Percentiles rank a stretch among this genome's conserved stretches.
Evolutionary conservation across 2,797 vertebrate species (phyloP).

Genomic region (Lepilemur septentrionalis): DNA sequence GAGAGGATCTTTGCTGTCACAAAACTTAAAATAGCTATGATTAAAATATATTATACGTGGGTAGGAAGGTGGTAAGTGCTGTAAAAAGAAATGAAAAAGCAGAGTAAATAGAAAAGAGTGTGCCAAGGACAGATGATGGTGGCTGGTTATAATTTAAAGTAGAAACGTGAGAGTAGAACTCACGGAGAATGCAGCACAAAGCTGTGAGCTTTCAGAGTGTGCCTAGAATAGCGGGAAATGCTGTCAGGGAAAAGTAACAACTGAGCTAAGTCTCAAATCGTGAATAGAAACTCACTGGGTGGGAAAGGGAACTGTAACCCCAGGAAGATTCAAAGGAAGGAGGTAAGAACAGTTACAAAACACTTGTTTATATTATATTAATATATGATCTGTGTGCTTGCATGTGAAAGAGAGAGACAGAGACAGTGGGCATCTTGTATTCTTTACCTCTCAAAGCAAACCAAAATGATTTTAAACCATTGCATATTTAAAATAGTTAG

Average conservation of each 20-base stretch:
- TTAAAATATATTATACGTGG: not conserved
- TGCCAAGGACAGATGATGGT: fast-evolving
- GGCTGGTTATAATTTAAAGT: not conserved
- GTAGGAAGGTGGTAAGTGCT: not conserved
- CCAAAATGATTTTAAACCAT: not conserved
- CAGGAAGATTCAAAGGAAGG: not conserved
- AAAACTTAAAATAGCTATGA: not conserved
- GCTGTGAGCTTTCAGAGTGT: too few relatives aligned
- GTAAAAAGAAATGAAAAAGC: not conserved
- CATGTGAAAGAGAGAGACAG: not conserved
- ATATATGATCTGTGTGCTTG: not conserved
- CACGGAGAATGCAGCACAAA: not conserved
- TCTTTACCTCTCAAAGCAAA: not conserved
- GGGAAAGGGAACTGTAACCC: not conserved
- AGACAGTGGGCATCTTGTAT: not conserved
- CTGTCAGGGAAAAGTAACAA: not conserved
- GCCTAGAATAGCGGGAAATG: too few relatives aligned
- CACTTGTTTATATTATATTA: not conserved
- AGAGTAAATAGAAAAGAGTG: not conserved
- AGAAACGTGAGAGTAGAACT: not conserved
- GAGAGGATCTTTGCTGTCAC: not conserved
- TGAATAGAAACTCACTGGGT: not conserved
- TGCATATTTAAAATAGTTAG: not conserved
- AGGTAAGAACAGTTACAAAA: not conserved
- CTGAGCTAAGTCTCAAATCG: not conserved